Percentiles rank a stretch among this genome's conserved stretches.
Conservation (phyloP, 1,140 invertebrate genomes). For the Vollenhovia emeryi region DNA sequence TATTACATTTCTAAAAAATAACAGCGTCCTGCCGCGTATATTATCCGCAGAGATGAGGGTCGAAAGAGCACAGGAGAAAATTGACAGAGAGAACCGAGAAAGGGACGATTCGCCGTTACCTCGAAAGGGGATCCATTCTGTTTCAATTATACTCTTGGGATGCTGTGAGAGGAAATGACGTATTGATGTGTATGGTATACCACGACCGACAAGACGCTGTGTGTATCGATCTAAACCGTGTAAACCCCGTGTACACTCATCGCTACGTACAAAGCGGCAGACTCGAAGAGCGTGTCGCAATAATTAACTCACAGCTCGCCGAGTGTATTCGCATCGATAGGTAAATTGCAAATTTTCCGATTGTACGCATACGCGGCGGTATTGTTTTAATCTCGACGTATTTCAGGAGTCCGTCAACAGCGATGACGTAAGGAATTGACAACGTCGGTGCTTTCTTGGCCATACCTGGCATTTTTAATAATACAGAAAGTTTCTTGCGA, state of each 20-base stretch:
- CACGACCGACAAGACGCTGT: conserved; percentile 11
- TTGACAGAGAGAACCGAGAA: neutral
- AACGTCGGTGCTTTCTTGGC: no score
- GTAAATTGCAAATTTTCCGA: conserved; percentile 26
- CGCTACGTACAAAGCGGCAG: conserved; percentile 1
- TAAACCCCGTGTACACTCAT: neutral
- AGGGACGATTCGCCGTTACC: neutral
- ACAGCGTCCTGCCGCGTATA: no score
- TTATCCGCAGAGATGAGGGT: neutral
- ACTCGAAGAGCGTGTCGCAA: neutral
- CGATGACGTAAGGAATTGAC: neutral
- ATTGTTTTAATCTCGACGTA: neutral
- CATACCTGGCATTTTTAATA: no score
- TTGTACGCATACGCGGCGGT: neutral
- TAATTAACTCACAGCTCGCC: conserved; percentile 37
- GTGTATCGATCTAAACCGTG: conserved; percentile 27
- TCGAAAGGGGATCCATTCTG: conserved; percentile 10
- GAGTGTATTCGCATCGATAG: neutral
- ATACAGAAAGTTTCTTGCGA: no score
- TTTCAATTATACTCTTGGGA: conserved; percentile 41
- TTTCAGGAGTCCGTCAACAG: neutral
- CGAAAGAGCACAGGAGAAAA: neutral
- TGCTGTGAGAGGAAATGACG: conserved; percentile 34
- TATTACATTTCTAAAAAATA: conserved; percentile 7
- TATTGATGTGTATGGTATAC: conserved; percentile 30